Conservation (phyloP, 1,140 invertebrate genomes). For the Pseudomyrmex sp. region DNA sequence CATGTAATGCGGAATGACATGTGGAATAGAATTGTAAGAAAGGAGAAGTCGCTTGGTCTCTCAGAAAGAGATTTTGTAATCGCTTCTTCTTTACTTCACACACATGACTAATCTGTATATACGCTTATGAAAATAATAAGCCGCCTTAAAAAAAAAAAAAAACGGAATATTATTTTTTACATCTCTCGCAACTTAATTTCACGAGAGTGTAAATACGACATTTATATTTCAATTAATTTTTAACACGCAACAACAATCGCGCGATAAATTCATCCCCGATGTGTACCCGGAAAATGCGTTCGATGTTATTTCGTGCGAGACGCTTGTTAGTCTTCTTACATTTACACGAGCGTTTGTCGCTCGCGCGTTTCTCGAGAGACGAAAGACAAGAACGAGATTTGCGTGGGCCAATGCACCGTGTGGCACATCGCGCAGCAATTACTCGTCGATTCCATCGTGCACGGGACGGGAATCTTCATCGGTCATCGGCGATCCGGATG, state of each 20-base stretch:
- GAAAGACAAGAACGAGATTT: slow-evolving; percentile 72
- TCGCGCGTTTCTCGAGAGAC: not conserved
- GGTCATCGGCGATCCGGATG: slow-evolving; percentile 77
- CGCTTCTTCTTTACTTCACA: slow-evolving; percentile 1
- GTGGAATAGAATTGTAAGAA: slow-evolving; percentile 50
- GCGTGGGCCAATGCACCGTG: slow-evolving; percentile 72
- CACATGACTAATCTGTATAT: not conserved
- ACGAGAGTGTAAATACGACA: too few relatives aligned
- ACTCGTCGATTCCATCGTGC: slow-evolving; percentile 68
- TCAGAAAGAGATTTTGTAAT: slow-evolving; percentile 35
- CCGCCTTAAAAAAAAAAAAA: too few relatives aligned
- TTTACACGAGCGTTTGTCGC: not conserved
- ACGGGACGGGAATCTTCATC: slow-evolving; percentile 68
- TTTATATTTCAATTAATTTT: too few relatives aligned
- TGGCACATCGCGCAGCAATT: slow-evolving; percentile 56
- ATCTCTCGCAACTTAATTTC: too few relatives aligned
- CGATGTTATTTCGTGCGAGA: not conserved
- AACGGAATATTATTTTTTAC: too few relatives aligned
- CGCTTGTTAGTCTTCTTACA: not conserved
- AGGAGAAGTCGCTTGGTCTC: slow-evolving; percentile 33
- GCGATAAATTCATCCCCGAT: too few relatives aligned
- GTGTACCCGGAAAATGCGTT: too few relatives aligned
- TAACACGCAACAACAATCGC: too few relatives aligned
- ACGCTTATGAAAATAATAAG: not conserved
- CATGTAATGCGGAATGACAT: slow-evolving; percentile 45